These are phyloP conservation scores for Sarcophaga variegata DNA, from an alignment of 2,888 invertebrate genomes.

Conservation along the genomic window DNA sequence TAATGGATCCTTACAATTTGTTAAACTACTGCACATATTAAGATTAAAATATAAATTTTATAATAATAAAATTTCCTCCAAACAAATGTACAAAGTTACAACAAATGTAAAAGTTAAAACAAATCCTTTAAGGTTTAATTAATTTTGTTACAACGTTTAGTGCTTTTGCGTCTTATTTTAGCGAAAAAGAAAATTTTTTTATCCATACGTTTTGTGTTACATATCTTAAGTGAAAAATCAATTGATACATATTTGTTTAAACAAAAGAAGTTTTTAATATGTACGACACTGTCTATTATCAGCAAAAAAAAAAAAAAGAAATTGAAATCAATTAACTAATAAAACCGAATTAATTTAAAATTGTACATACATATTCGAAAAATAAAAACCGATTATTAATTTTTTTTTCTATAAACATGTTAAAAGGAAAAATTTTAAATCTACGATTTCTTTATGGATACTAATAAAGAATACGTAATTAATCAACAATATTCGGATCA, in stretches of 20 bases:
- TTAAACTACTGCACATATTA: conserved; percentile 47
- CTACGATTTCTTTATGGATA: conserved; percentile 29
- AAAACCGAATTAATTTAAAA: conserved; percentile 37
- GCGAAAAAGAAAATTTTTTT: conserved; percentile 47
- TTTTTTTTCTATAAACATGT: not conserved
- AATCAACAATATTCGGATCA: conserved; percentile 30
- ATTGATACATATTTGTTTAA: conserved; percentile 75
- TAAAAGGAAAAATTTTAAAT: conserved; percentile 17
- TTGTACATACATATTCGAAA: not conserved
- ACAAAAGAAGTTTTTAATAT: conserved; percentile 55
- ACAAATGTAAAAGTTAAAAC: too few species aligned
- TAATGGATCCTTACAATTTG: conserved; percentile 59
- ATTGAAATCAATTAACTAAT: conserved; percentile 5
- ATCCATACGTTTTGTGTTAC: conserved; percentile 60
- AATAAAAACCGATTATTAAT: not conserved
- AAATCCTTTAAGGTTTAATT: conserved; percentile 18
- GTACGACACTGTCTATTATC: conserved; percentile 37
- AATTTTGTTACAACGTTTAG: conserved; percentile 13
- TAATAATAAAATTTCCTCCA: not conserved
- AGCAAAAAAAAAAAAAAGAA: conserved; percentile 28
- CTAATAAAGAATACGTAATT: conserved; percentile 16
- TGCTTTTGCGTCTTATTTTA: not conserved
- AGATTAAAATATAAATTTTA: conserved; percentile 21
- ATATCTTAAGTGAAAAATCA: conserved; percentile 75
- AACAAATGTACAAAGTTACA: conserved; percentile 14